Evolutionary conservation across 2,797 vertebrate genomes (phyloP), one percentile per base, ranked within the genome.

Genomic region (Echiichthys vipera): DNA sequence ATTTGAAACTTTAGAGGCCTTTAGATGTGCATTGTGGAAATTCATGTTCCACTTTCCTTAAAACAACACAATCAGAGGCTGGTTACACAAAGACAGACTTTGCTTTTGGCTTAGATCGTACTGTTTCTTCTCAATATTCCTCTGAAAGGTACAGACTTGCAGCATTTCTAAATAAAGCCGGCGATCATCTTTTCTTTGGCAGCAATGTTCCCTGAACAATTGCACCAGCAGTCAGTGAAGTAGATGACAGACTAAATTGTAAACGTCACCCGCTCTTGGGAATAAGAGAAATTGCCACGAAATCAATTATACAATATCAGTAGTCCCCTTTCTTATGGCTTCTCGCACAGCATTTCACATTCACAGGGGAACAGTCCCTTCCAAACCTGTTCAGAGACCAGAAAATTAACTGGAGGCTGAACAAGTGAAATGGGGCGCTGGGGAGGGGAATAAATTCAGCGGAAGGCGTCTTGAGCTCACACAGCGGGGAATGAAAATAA

Each of bases 341-440:
- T 63, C 36, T 18, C n/a, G 54, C 40, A 15, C 71, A 30, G 57
- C 58, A 30, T 15, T 55, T 66, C 65, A 58, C 80, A 77, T 69
- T 86, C 86, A 65, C 45, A 47, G 57, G 65, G 71, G 69, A 83
- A 71, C 54, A 50, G 58, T 55, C 58, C 40, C 67, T 75, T 84
- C 62, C 81, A 85, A n/a, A 78, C 67, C 65, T 88, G 86, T 57
- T 86, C 84, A 86, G 58, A 75, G 67, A 84, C 55, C 82, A 90
- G 86, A 87, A 84, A 86, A 91, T 91, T 85, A 84, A 83, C 73
- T 66, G 74, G 17, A 69, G 85, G 74, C 82, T 77, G 67, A 88
- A 78, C 24, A n/a, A 29, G 88, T 61, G 66, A 88, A 86, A 89
- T 70, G 71, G 62, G 58, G 25, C 57, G 0, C 80, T 83, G 42